Evolutionary conservation across 2,888 invertebrate species (phyloP), one percentile per base, ranked within the genome.

Genomic region (Stegophylla sp.): DNA sequence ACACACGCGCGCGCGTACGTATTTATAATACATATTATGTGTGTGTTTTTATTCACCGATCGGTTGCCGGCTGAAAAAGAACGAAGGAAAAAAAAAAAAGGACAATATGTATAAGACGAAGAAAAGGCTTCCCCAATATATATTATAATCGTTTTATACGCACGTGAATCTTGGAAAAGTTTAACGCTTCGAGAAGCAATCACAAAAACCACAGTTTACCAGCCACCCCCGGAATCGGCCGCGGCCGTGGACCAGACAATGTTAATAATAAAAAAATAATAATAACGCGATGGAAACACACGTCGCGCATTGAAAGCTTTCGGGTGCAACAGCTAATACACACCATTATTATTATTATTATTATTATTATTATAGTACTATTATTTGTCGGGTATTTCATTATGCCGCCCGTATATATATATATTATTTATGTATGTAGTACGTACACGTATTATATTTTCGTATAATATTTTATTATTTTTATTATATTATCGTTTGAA

Each of bases 191-290:
- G 41, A 61, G 71, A 71, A 79, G 79, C 79, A 79, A 79, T 79
- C 79, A 79, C 79, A 79, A 79, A 79, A 79, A 79, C 79, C 79
- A 41, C 79, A 69, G 69, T 79, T 79, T 79, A 79, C 61, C 79
- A 77, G 77, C 77, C 77, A 59, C 67, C 76, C 41, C 53, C 51
- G 15, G 43, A 34, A 26, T 4, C 41, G 13, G 41, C 26, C 53
- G 43, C 56, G 43, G 53, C 48, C 66, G 59, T 7, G 69, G 28
- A 71, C 51, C 71, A 43, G 41, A 79, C 79, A 71, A 79, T 71
- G 79, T 71, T 71, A 61, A 79, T 79, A 79, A 79, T 79, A 79
- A 79, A 79, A 76, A 61, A 69, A 69, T 77, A 69, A 77, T 77
- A 77, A 79, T 79, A 71, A 61, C 61, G 34, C 41, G 41, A 71